These are phyloP conservation scores for Glossosoma conforme DNA, from an alignment of 1,140 invertebrate genomes.

Conservation along the genomic window DNA sequence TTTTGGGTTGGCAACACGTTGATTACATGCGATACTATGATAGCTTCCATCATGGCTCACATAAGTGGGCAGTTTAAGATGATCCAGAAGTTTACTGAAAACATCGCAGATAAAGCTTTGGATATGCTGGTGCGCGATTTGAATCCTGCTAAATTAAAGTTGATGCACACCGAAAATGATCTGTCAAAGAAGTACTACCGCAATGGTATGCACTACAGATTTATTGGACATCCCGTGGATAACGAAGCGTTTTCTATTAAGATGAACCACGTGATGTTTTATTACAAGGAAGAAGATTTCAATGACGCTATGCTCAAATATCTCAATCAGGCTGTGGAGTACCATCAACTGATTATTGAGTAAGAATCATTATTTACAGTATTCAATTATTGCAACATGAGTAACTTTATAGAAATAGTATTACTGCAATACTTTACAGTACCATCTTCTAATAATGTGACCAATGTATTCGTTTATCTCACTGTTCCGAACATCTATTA, in stretches of 20 bases:
- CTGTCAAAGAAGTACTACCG: background rate
- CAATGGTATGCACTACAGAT: too few relatives aligned
- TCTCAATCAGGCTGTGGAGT: conserved; percentile 22
- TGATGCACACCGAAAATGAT: background rate
- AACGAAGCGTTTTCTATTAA: conserved; percentile 2
- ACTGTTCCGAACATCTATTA: too few relatives aligned
- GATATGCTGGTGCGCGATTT: conserved; percentile 9
- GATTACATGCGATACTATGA: conserved; percentile 24
- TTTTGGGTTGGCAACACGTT: conserved; percentile 19
- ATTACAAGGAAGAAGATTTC: conserved; percentile 21
- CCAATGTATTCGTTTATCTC: too few relatives aligned
- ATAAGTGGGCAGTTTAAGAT: conserved; percentile 24
- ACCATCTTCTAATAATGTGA: too few relatives aligned
- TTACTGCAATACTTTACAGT: too few relatives aligned
- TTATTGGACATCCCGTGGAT: background rate
- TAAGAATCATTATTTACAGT: too few relatives aligned
- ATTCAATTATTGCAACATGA: too few relatives aligned
- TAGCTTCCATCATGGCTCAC: conserved; percentile 25
- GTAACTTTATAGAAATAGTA: too few relatives aligned
- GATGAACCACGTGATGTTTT: conserved; percentile 11
- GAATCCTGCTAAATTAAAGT: background rate
- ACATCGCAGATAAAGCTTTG: conserved; percentile 9
- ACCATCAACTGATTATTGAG: conserved; percentile 24
- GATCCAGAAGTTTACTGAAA: conserved; percentile 18
- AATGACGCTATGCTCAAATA: conserved; percentile 13